Evolutionary conservation across 2,797 vertebrate genomes (phyloP), one percentile per base, ranked within the genome.

Genomic region (Enteromius treurensis): DNA sequence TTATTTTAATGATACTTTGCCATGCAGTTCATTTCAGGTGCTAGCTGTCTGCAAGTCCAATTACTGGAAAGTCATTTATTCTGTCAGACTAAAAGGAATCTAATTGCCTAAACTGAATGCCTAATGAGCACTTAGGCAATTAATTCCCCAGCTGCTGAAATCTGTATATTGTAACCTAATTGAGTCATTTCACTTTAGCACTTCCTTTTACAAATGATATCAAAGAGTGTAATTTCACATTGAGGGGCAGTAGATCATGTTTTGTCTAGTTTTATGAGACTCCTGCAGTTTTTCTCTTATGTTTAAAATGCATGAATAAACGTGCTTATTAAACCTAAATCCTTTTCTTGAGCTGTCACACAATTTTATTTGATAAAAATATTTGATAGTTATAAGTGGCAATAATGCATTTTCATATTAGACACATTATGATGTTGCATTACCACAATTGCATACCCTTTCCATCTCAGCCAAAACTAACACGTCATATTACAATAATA

Each of bases 401-500:
- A 42, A 13, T 45, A 68, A 74, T 62, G 13, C 21, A 49, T 47
- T 4, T 73, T 51, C n/a, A 34, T 71, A 62, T 71, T 32, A n/a
- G 37, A 45, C 51, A 37, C 42, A 19, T 81, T 69, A 23, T 79
- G 2, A 42, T 42, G 51, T 58, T 45, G 19, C 15, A 60, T 60
- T 47, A 29, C 67, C 17, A 14, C 68, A 60, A 80, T 34, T 23
- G 29, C 3, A 26, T 21, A 49, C 19, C 23, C 9, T 37, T 34
- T 69, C 53, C 40, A 15, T 42, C 5, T 23, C 85, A 53, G 7
- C 94, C 93, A 96, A 92, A 92, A 93, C 89, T 92, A 86, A 81
- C 91, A 92, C 94, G 92, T 95, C 95, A 94, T 90, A 86, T 88
- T 96, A 94, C 94, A 96, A 96, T 95, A 97, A 97, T 96, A 97